Conservation (phyloP, 2,113 vertebrate species). For the Hydrolagus affinis region DNA sequence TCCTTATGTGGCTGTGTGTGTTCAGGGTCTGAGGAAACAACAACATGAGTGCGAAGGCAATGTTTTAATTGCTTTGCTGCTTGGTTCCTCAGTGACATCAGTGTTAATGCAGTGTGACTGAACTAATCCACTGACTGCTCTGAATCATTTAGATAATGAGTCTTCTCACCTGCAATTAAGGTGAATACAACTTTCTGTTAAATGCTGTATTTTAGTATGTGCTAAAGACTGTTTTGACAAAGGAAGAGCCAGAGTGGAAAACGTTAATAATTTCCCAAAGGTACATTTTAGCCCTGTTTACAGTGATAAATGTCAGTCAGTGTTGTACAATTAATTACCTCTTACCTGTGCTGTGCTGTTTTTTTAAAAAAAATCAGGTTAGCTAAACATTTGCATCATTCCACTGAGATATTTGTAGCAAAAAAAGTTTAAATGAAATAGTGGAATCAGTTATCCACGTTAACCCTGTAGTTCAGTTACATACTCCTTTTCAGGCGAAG, state of each 20-base stretch:
- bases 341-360: not conserved
- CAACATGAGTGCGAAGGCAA: not conserved
- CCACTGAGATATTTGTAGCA: too few species aligned
- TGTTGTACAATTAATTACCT: not conserved
- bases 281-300: not conserved
- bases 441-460: too few species aligned
- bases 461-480: too few species aligned
- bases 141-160: not conserved
- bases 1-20: not conserved
- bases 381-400: too few species aligned
- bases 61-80: not conserved
- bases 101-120: not conserved
- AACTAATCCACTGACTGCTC: not conserved
- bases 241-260: not conserved
- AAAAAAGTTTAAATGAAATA: too few species aligned
- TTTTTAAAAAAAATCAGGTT: too few species aligned
- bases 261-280: not conserved
- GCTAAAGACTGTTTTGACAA: slow-evolving; percentile 11
- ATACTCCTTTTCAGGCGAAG: too few species aligned
- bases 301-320: not conserved
- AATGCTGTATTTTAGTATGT: too few species aligned
- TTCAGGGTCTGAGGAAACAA: not conserved
- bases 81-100: not conserved
- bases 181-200: not conserved
- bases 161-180: not conserved